These are phyloP conservation scores for Istiophorus platypterus DNA, from an alignment of 2,113 vertebrate genomes.

Conservation along the genomic window DNA sequence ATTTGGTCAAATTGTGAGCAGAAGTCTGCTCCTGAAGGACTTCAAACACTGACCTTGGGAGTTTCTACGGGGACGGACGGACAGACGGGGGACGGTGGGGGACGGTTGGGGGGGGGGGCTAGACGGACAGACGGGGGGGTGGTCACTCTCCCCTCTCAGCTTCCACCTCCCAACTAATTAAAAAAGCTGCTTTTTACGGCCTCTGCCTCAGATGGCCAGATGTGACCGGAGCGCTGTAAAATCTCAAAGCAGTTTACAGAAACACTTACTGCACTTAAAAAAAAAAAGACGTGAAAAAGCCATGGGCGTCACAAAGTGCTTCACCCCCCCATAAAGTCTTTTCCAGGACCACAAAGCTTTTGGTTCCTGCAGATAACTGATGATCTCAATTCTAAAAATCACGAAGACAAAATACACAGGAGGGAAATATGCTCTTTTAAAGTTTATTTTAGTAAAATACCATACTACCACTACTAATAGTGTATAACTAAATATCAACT, in stretches of 20 bases:
- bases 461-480: background rate
- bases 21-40: background rate
- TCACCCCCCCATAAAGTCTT: constrained; percentile 26
- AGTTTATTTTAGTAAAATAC: constrained; percentile 57
- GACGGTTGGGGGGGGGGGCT: too few relatives aligned
- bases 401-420: background rate
- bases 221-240: constrained; percentile 71
- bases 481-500: background rate
- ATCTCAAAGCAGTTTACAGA: constrained; percentile 63
- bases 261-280: constrained; percentile 68
- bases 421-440: background rate
- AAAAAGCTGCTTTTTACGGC: constrained; percentile 67
- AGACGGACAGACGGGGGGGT: constrained; percentile 36
- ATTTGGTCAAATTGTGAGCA: background rate
- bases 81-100: constrained; percentile 46
- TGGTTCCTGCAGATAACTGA: constrained; percentile 1
- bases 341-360: background rate
- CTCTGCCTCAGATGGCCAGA: constrained; percentile 69
- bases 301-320: constrained; percentile 13
- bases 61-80: constrained; percentile 40
- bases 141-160: constrained; percentile 47
- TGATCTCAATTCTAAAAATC: background rate
- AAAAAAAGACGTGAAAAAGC: constrained; percentile 21
- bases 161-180: constrained; percentile 66
- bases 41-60: constrained; percentile 58